Evolutionary conservation across 2,888 invertebrate species (phyloP).

Genomic region (Drosophila borealis): DNA sequence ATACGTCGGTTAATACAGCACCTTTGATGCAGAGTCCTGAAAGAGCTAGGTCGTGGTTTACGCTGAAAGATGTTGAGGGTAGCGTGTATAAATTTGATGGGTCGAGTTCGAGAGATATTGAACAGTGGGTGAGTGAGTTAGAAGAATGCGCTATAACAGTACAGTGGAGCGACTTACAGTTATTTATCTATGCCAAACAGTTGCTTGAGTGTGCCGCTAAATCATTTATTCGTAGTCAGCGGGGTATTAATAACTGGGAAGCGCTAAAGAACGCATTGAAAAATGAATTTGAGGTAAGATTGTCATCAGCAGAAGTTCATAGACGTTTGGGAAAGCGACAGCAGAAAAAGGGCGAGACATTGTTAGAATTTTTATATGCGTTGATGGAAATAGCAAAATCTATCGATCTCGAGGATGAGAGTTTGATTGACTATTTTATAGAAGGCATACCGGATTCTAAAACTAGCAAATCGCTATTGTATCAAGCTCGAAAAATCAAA

Average conservation of each 20-base stretch:
- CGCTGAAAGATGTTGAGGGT: conserved; percentile 27
- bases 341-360: conserved; percentile 11
- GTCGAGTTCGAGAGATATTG: conserved; percentile 13
- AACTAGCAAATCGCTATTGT: conserved; percentile 6
- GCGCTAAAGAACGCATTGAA: conserved; percentile 8
- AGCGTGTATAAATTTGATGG: conserved; percentile 26
- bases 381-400: conserved; percentile 18
- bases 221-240: conserved; percentile 6
- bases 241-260: conserved; percentile 3
- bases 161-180: conserved; percentile 26
- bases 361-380: conserved; percentile 23
- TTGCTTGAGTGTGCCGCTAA: conserved; percentile 20
- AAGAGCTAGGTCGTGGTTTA: conserved; percentile 18
- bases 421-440: too few relatives aligned
- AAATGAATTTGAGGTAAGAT: conserved; percentile 6
- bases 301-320: conserved; percentile 19
- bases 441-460: too few relatives aligned
- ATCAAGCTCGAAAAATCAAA: conserved; percentile 7
- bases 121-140: conserved; percentile 20
- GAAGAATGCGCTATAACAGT: conserved; percentile 31
- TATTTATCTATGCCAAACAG: conserved; percentile 25
- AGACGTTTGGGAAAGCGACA: background rate
- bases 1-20: too few relatives aligned
- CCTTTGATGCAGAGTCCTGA: too few relatives aligned
- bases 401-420: too few relatives aligned